A percentile compares a stretch with the other conserved stretches of the same genome.
These are phyloP conservation scores for Paguma larvata DNA, from an alignment of 2,797 vertebrate genomes.

Conservation along the genomic window DNA sequence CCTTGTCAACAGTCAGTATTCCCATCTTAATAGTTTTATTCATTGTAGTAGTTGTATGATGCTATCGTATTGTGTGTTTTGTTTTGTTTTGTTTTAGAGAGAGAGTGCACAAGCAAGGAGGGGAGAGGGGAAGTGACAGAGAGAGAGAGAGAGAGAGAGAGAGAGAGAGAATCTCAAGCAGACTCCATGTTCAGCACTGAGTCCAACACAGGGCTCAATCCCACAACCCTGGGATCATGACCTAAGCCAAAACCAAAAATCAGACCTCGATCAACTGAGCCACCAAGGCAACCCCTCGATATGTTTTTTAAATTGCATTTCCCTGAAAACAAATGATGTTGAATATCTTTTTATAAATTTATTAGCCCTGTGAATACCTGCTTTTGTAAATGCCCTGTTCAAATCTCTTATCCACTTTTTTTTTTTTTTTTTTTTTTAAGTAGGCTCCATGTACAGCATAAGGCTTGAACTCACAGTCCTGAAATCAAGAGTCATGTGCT, in stretches of 20 bases:
- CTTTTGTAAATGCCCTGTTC: background rate
- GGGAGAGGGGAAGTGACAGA: no score
- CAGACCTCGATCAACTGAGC: background rate
- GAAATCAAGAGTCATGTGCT: no score
- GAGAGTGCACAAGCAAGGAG: no score
- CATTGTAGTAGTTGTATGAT: background rate
- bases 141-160: no score
- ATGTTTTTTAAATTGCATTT: conserved; percentile 14
- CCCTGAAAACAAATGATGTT: background rate
- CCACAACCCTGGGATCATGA: background rate
- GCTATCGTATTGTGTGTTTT: background rate
- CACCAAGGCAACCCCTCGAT: background rate
- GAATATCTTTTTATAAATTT: background rate
- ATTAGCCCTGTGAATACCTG: background rate
- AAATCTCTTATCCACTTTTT: background rate
- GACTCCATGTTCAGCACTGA: background rate
- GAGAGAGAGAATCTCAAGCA: background rate
- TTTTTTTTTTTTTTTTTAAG: background rate
- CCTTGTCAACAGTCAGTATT: background rate
- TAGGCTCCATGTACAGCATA: no score
- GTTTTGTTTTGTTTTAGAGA: no score
- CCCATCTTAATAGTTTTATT: background rate
- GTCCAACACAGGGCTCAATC: background rate
- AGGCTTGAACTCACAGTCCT: no score
- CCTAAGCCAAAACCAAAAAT: background rate